Evolutionary conservation across 2,888 invertebrate genomes (phyloP).

Genomic region (Pseudococcus viburni): DNA sequence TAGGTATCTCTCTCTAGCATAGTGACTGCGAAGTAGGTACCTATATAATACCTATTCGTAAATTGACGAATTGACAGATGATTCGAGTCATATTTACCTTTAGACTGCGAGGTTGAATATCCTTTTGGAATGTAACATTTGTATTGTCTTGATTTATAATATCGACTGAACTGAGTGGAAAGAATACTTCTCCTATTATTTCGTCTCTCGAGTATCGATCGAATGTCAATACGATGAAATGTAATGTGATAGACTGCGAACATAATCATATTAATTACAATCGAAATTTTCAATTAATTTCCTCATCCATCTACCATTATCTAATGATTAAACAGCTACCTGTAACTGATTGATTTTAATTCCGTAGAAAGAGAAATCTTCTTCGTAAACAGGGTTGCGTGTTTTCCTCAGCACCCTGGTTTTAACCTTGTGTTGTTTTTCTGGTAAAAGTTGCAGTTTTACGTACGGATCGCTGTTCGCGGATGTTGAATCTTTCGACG

Average conservation of each 20-base stretch:
- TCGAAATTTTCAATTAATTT: not conserved
- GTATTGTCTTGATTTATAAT: conserved; percentile 83
- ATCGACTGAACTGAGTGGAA: conserved; percentile 81
- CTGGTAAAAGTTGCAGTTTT: conserved; percentile 95
- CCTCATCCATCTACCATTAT: not conserved
- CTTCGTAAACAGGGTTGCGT: conserved; percentile 96
- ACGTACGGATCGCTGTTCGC: conserved; percentile 96
- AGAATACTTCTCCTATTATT: conserved; percentile 97
- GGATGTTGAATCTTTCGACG: conserved; percentile 84
- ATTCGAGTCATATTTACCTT: conserved; percentile 73
- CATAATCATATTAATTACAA: not conserved
- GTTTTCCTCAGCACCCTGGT: conserved; percentile 96
- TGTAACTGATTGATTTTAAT: conserved; percentile 86
- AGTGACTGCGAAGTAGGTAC: too few relatives aligned
- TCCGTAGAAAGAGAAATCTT: conserved; percentile 99
- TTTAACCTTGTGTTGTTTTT: conserved; percentile 97
- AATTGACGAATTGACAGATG: not conserved
- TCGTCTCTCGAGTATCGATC: conserved; percentile 98
- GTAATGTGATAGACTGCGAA: conserved; percentile 85
- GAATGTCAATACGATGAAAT: conserved; percentile 94
- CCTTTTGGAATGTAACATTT: conserved; percentile 86
- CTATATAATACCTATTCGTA: not conserved
- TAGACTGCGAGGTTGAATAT: conserved; percentile 92
- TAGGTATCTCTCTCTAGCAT: not conserved
- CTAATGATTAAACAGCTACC: conserved; percentile 70